Conservation (phyloP, 2,113 vertebrate species). For the Nymphicus hollandicus region DNA sequence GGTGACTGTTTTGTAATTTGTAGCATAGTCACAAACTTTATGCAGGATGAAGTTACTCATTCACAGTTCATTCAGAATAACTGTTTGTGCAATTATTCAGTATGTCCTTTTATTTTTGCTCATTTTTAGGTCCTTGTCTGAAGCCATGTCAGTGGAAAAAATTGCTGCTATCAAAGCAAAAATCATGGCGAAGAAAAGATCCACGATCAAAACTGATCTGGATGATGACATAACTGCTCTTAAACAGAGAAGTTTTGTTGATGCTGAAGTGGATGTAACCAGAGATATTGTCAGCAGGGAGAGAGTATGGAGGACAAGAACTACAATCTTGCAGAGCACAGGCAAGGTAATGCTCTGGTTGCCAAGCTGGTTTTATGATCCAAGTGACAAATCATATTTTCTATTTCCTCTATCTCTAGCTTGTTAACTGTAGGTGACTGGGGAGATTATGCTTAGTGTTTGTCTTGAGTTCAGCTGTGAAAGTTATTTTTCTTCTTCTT, state of each 20-base stretch:
- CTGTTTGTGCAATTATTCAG: neutral
- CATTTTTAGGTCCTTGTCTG: conserved; percentile 89
- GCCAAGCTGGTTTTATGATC: neutral
- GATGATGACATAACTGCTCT: conserved; percentile 94
- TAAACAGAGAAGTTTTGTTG: conserved; percentile 98
- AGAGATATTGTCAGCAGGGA: conserved; percentile 98
- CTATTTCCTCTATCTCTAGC: neutral
- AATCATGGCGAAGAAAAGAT: conserved; percentile 99
- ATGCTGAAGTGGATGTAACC: conserved; percentile 96
- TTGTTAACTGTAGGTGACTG: neutral
- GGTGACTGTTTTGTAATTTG: neutral
- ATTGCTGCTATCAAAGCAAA: conserved; percentile 99
- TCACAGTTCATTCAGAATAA: neutral
- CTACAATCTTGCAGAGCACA: conserved; percentile 96
- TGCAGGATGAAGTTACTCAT: neutral
- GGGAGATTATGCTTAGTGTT: neutral
- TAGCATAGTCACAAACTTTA: neutral
- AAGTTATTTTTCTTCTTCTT: neutral
- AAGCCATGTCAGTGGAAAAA: conserved; percentile 99
- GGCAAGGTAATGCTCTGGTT: conserved; percentile 85
- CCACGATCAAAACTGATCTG: conserved; percentile 97
- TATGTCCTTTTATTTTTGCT: conserved; percentile 7
- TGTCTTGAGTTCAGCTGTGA: neutral
- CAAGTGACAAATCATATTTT: neutral
- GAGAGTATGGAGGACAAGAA: conserved; percentile 95